Evolutionary conservation across 2,888 invertebrate species (phyloP), one percentile per base, ranked within the genome.

Genomic region (Chorisops tibialis): DNA sequence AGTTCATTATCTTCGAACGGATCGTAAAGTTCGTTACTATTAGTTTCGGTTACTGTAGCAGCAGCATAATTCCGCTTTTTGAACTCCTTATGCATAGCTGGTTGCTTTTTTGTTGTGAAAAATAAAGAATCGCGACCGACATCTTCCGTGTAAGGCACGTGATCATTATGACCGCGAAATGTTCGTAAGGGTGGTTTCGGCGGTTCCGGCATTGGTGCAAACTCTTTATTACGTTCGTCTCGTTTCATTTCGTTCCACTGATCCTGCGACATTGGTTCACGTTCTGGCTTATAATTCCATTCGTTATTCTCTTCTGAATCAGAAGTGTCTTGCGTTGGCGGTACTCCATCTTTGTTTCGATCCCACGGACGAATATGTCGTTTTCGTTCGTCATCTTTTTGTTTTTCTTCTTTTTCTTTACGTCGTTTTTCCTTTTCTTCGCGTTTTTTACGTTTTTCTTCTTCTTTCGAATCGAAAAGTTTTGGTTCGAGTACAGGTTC

Each of bases 171-270:
- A n/a, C 49, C 11, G 37, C 71, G 80, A 79, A 69, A 81, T 75
- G 38, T 59, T 22, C 62, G 51, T 43, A 61, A 61, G 3, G 61
- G 58, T 11, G 21, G 43, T 11, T 49, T 37, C 14, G 60, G 24
- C 16, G 63, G 43, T 21, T 56, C 50, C 3, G 68, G 50, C 3
- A 58, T 82, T 4, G 94, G 94, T 1, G 91, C 93, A 78, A 95
- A 95, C 74, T 93, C 92, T 0, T 81, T 72, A 21, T 81, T 79
- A 66, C 94, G 81, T 71, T 89, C 87, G 58, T 79, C 79, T 66
- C 95, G 82, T 73, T 90, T 85, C 70, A 88, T 86, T 30, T 75
- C 74, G 63, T 78, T 78, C 78, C 78, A 79, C 62, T 78, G 70
- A 52, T 73, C 75, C 61, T 78, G 78, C 1, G 78, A 73, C 75